phyloP scores from a whole-genome alignment of 1,140 invertebrate species.

The Eulimnadia texana region DNA sequence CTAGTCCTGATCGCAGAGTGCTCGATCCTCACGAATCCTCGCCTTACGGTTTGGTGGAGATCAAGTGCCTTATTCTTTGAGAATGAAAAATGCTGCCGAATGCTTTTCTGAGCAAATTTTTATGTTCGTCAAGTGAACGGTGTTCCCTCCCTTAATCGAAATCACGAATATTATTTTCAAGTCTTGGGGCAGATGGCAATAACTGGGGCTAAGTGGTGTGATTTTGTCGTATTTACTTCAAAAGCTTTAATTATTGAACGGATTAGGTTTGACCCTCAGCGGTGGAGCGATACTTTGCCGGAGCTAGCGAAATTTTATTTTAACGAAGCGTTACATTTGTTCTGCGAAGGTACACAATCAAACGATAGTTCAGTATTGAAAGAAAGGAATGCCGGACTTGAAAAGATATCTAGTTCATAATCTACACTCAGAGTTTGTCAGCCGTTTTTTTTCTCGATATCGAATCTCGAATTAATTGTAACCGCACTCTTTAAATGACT shows the following conservation, averaged over 20 bases:
- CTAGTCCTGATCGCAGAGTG: not conserved
- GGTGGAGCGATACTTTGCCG: not conserved
- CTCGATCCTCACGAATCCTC: not conserved
- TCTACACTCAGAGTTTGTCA: too few species aligned
- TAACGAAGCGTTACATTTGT: not conserved
- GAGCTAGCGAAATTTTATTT: not conserved
- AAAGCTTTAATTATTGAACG: not conserved
- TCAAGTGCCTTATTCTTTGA: conserved; percentile 2
- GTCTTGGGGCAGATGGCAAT: conserved; percentile 1
- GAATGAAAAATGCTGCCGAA: not conserved
- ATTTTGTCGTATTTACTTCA: not conserved
- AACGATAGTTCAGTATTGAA: not conserved
- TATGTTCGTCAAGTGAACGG: conserved; percentile 1
- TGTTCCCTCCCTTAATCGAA: not conserved
- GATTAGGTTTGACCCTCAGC: not conserved
- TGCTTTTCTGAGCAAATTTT: not conserved
- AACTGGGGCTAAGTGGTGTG: not conserved
- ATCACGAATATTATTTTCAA: not conserved
- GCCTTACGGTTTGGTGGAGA: not conserved
- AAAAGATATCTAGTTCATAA: too few species aligned
- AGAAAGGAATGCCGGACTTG: too few species aligned
- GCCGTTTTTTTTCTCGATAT: too few species aligned
- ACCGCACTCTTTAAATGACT: too few species aligned
- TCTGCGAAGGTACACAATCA: not conserved
- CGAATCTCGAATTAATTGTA: too few species aligned